Evolutionary conservation across 2,113 vertebrate genomes (phyloP), one percentile per base, ranked within the genome.

Genomic region (Aegypius monachus): DNA sequence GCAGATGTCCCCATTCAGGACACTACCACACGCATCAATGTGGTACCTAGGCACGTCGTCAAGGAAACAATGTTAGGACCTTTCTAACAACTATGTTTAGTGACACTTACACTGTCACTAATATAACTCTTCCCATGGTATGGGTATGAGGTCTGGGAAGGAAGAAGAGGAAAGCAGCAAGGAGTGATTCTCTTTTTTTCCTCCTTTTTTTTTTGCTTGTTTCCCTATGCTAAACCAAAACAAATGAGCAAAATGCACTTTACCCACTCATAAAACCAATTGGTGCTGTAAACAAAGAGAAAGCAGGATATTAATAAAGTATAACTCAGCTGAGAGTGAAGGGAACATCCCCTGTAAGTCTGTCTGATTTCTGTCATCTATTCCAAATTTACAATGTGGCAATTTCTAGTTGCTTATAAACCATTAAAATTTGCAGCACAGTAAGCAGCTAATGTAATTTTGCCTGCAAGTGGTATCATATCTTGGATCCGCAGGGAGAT

Each of bases 391-490:
- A 90, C 62, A 80, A 82, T 18, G 36, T 85, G 70, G 45, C n/a
- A 90, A 94, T 87, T 92, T 96, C 87, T 80, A 4, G 11, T 86
- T 81, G 83, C 82, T 95, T 74, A 86, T 84, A 93, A 96, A 63
- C 82, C 90, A 92, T 97, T 96, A 96, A 95, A 92, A 95, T 96
- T 79, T 96, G 77, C 91, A 86, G 83, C 95, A 86, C 95, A 93
- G 83, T 92, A 56, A 95, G 94, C 52, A 90, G 65, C 86, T 97
- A 96, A 95, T 95, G 88, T 92, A 90, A 96, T 96, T 97, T 95
- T 93, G 92, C 90, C 96, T 93, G 90, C 72, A 67, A 96, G 88
- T 95, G 94, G 80, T 92, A 84, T 96, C 72, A 78, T 93, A 95
- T 96, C 95, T 96, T 70, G 90, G 63, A 97, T 93, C 90, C 9